phyloP scores from a whole-genome alignment of 92 coral and sea anemone genomes.

The Porites cylindrica region DNA sequence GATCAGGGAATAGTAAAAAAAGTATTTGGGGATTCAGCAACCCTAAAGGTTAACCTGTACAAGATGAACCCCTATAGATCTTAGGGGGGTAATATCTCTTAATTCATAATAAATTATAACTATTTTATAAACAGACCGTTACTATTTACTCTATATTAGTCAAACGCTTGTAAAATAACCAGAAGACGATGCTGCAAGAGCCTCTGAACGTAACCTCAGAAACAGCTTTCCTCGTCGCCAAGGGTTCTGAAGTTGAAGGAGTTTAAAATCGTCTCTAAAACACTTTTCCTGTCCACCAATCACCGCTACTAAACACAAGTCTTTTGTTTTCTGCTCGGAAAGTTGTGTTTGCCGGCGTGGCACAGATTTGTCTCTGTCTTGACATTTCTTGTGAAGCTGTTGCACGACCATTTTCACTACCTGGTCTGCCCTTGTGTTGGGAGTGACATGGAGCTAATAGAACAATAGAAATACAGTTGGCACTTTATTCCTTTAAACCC shows the following conservation, averaged over 20 bases:
- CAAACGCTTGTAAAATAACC: slow-evolving; percentile 80
- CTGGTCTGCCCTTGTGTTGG: slow-evolving; percentile 86
- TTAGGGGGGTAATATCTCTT: neutral
- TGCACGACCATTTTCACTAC: slow-evolving; percentile 91
- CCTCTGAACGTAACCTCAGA: slow-evolving; percentile 91
- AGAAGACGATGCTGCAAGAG: slow-evolving; percentile 89
- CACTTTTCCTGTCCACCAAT: slow-evolving; percentile 94
- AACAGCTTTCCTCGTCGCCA: slow-evolving; percentile 94
- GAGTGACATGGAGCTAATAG: slow-evolving; percentile 84
- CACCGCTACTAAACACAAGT: slow-evolving; percentile 93
- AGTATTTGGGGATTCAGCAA: neutral
- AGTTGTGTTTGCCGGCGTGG: slow-evolving; percentile 33
- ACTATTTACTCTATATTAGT: neutral
- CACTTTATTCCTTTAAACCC: too few species aligned
- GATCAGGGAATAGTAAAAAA: neutral
- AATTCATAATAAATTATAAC: neutral
- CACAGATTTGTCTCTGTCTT: slow-evolving; percentile 64
- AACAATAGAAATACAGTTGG: neutral
- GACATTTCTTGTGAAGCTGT: slow-evolving; percentile 83
- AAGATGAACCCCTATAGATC: neutral
- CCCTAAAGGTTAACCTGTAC: neutral
- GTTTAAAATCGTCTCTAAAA: slow-evolving; percentile 87
- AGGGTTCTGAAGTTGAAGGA: slow-evolving; percentile 92
- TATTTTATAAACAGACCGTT: neutral
- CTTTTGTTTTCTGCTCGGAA: slow-evolving; percentile 69